Conservation (phyloP, 2,888 invertebrate species). For the Imbricaverruca yamaguchii region DNA sequence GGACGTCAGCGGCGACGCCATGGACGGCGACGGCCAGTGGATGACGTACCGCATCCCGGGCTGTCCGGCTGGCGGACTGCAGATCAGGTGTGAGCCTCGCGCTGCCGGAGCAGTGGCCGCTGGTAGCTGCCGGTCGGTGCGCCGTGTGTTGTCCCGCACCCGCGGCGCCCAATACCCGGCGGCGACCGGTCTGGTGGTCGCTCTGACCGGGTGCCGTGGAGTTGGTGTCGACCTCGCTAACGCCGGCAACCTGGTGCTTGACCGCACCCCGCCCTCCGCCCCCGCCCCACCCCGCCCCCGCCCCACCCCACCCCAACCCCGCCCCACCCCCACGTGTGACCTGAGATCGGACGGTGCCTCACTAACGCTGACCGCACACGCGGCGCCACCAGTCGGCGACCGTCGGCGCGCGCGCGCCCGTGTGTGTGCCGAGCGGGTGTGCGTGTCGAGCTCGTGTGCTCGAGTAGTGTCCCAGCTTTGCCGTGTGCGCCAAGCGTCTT, state of each 20-base stretch:
- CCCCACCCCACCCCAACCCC: too few species aligned
- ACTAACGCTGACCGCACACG: too few species aligned
- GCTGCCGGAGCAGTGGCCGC: background rate
- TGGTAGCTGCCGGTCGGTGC: background rate
- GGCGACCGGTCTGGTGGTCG: background rate
- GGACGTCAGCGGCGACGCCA: background rate
- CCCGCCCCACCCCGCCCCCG: background rate
- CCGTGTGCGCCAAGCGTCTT: too few species aligned
- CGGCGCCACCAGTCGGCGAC: too few species aligned
- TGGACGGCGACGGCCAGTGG: background rate
- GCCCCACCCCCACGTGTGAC: too few species aligned
- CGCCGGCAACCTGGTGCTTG: background rate
- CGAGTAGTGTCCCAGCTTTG: too few species aligned
- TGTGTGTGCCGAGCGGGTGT: too few species aligned
- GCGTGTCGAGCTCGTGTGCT: too few species aligned
- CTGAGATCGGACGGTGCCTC: too few species aligned
- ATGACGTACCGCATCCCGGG: slow-evolving; percentile 13
- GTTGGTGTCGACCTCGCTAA: background rate
- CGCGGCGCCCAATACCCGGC: background rate
- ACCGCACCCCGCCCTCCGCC: background rate
- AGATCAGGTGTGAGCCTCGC: background rate
- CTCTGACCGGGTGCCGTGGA: background rate
- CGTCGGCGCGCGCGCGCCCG: too few species aligned
- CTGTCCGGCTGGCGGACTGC: background rate
- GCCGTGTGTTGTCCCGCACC: background rate